Base-by-base conservation (phyloP, 2,113 vertebrate species). In the Laticauda laticaudata region DNA sequence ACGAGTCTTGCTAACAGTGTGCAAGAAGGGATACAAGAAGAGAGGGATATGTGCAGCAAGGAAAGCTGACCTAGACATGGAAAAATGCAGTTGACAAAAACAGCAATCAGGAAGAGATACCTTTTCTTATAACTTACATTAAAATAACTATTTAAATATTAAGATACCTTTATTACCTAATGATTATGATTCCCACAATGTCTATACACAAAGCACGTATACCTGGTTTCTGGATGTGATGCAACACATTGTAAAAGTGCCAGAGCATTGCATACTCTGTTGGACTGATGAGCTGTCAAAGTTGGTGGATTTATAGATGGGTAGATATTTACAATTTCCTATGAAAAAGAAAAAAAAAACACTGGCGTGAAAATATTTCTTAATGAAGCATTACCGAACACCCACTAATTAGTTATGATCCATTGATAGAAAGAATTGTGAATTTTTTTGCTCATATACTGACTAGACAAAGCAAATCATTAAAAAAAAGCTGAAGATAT, bases 301-400 rank as follows among this genome's bases (percentile, higher is more conserved):
- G 99, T 99, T 0, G 99, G 99, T 55, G 99, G 99, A 94, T 99
- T 99, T 96, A 99, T 99, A n/a, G 99, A 99, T 53, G 99, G 99
- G 95, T 99, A 99, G 96, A 99, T 99, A 98, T 99, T 99, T 96
- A 99, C 99, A 95, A 99, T 99, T 98, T 99, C 99, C 99, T 99
- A 93, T 89, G 95, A 93, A 92, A 91, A 90, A 90, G 90, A 94
- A 39, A 93, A 24, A 45, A 48, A 51, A 90, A 45, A 55, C 43
- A 18, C 57, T 88, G 75, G 69, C 0, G 6, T 20, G 43, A 86
- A 61, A 90, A 29, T 86, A 15, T 7, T 92, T 86, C 26, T 7
- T 81, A 26, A 8, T 53, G 26, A 51, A 55, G 21, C 69, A 39
- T 29, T 85, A 75, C 24, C 54, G 57, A 90, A 10, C 21, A 9